phyloP scores from a whole-genome alignment of 2,888 invertebrate species.

The Cheilosia vulpina region DNA sequence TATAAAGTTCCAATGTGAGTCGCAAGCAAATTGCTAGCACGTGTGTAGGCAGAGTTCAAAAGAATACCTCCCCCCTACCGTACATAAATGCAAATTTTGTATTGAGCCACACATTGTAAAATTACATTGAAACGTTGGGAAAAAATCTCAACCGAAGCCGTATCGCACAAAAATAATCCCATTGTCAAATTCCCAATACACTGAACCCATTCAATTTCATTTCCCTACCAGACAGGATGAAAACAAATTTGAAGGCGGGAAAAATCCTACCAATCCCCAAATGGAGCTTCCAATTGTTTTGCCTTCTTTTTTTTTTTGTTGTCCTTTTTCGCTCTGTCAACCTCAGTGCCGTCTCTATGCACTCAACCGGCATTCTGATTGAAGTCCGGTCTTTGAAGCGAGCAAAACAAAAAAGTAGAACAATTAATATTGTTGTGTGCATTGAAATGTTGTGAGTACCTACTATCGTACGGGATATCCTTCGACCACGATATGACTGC shows the following conservation, averaged over 20 bases:
- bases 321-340: slow-evolving; percentile 10
- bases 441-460: slow-evolving; percentile 38
- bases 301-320: neutral
- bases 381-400: slow-evolving; percentile 30
- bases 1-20: too few relatives aligned
- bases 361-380: slow-evolving; percentile 54
- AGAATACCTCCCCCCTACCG: too few relatives aligned
- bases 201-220: slow-evolving; percentile 43
- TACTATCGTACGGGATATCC: slow-evolving; percentile 55
- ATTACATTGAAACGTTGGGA: too few relatives aligned
- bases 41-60: too few relatives aligned
- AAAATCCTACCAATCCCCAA: slow-evolving; percentile 41
- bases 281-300: slow-evolving; percentile 59
- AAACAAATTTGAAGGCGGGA: neutral
- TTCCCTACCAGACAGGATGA: neutral
- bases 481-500: slow-evolving; percentile 3
- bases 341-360: slow-evolving; percentile 28
- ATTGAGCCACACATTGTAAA: too few relatives aligned
- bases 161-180: slow-evolving; percentile 1
- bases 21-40: too few relatives aligned
- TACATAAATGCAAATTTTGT: too few relatives aligned
- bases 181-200: slow-evolving; percentile 37
- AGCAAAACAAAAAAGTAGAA: slow-evolving; percentile 28
- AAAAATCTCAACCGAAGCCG: neutral
- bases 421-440: slow-evolving; percentile 60